Evolutionary conservation across 1,140 invertebrate genomes (phyloP).

Genomic region (Drosophila burlai): DNA sequence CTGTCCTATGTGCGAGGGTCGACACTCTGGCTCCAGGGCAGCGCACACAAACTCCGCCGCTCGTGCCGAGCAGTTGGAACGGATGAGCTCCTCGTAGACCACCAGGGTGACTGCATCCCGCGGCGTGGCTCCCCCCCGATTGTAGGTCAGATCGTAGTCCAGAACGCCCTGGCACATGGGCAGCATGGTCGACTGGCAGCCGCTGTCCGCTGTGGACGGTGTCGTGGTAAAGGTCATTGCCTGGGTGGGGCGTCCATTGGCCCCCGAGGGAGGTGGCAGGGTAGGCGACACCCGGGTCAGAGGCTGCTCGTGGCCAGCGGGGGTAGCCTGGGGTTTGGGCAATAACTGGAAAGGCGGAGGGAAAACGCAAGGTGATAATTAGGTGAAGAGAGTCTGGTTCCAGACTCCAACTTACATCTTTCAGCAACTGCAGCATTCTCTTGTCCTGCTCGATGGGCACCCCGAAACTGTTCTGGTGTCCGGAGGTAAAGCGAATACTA

Average conservation of each 20-base stretch:
- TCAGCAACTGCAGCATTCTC: conserved; percentile 78
- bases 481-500: conserved; percentile 86
- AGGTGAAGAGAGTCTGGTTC: not conserved
- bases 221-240: conserved; percentile 84
- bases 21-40: conserved; percentile 89
- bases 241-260: conserved; percentile 55
- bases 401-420: conserved; percentile 76
- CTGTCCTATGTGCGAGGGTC: conserved; percentile 86
- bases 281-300: conserved; percentile 87
- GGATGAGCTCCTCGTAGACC: conserved; percentile 85
- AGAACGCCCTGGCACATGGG: conserved; percentile 87
- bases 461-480: conserved; percentile 88
- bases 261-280: conserved; percentile 85
- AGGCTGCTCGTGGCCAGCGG: conserved; percentile 85
- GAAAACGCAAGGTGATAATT: not conserved
- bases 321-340: conserved; percentile 68
- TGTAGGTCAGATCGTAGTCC: conserved; percentile 88
- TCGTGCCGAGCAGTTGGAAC: conserved; percentile 88
- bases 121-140: conserved; percentile 48
- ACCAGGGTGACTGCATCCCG: conserved; percentile 47
- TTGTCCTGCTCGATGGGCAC: conserved; percentile 87
- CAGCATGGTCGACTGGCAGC: conserved; percentile 79
- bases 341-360: conserved; percentile 45
- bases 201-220: conserved; percentile 56
- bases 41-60: conserved; percentile 88